These are phyloP conservation scores for Merluccius polli DNA, from an alignment of 2,797 vertebrate genomes.

Conservation along the genomic window DNA sequence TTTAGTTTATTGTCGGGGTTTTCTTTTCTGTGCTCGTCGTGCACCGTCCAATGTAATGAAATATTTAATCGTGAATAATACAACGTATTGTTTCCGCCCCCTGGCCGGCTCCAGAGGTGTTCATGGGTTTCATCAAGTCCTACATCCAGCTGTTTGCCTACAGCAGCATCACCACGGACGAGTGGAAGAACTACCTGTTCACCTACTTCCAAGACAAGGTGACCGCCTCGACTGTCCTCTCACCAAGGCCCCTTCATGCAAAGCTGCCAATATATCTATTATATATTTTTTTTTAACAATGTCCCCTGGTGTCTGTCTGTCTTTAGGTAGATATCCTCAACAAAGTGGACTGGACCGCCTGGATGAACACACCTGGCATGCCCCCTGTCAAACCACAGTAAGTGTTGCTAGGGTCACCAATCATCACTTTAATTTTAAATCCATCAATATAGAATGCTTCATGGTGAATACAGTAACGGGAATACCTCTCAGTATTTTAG, in stretches of 20 bases:
- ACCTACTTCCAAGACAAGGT: slow-evolving; percentile 94
- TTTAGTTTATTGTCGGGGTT: too few relatives aligned
- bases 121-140: slow-evolving; percentile 93
- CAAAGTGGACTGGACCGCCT: slow-evolving; percentile 90
- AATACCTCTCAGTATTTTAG: not conserved
- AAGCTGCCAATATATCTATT: not conserved
- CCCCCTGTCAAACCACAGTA: slow-evolving; percentile 86
- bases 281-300: not conserved
- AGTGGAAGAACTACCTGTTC: slow-evolving; percentile 92
- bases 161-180: slow-evolving; percentile 82
- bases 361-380: slow-evolving; percentile 92
- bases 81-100: not conserved
- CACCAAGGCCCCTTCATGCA: not conserved
- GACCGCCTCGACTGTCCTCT: not conserved
- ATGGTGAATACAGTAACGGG: too few relatives aligned
- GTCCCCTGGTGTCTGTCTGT: not conserved
- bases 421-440: not conserved
- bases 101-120: slow-evolving; percentile 77
- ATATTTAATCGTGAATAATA: too few relatives aligned
- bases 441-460: not conserved
- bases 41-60: too few relatives aligned
- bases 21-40: too few relatives aligned
- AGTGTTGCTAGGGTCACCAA: slow-evolving; percentile 34
- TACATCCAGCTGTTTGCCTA: slow-evolving; percentile 91
- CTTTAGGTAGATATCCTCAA: slow-evolving; percentile 84